Conservation (phyloP, 2,113 vertebrate genomes). For the Lepus timidus region DNA sequence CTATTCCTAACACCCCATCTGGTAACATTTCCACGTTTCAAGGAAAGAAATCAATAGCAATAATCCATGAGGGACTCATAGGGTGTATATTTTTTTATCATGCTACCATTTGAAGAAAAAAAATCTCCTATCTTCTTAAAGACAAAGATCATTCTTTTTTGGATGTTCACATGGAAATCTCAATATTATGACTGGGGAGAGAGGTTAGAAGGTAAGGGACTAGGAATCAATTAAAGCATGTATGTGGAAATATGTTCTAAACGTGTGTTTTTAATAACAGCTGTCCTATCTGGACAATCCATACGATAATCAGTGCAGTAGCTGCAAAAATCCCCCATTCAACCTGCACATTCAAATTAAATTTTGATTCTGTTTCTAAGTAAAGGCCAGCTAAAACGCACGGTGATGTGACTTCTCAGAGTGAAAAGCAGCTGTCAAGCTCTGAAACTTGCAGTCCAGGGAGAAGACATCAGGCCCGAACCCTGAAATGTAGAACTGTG, state of each 20-base stretch:
- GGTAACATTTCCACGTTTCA: conserved; percentile 97
- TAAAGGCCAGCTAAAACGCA: conserved; percentile 73
- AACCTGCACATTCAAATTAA: conserved; percentile 72
- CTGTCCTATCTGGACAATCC: conserved; percentile 14
- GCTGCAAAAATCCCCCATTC: conserved; percentile 71
- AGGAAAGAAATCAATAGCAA: conserved; percentile 99
- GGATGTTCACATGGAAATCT: conserved; percentile 84
- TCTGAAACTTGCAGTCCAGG: conserved; percentile 69
- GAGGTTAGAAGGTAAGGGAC: conserved; percentile 37
- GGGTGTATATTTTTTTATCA: conserved; percentile 90
- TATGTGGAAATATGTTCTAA: conserved; percentile 80
- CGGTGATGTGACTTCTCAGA: conserved; percentile 76
- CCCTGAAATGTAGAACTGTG: conserved; percentile 86
- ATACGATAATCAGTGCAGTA: conserved; percentile 52
- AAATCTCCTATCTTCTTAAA: conserved; percentile 85
- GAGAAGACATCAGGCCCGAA: conserved; percentile 78
- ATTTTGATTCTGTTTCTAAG: conserved; percentile 79
- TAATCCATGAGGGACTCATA: conserved; percentile 95
- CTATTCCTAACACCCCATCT: conserved; percentile 97
- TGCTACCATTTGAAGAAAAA: conserved; percentile 86
- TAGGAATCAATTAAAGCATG: conserved; percentile 45
- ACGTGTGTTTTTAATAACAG: conserved; percentile 53
- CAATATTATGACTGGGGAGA: conserved; percentile 65
- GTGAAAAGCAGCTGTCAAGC: conserved; percentile 58
- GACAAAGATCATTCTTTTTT: conserved; percentile 84